Conservation (phyloP, 2,888 invertebrate species). For the Mayetiola destructor region DNA sequence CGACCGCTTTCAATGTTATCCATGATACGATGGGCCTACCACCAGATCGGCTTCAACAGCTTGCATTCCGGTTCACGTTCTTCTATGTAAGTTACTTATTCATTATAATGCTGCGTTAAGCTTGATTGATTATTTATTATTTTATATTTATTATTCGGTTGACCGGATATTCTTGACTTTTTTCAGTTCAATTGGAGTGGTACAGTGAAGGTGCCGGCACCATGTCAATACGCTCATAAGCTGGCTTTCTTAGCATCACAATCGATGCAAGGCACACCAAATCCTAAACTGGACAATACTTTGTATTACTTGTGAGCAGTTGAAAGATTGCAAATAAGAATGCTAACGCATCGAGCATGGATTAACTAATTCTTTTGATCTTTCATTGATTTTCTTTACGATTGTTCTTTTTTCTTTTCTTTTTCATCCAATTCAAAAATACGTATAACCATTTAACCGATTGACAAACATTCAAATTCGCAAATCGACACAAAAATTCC, state of each 20-base stretch:
- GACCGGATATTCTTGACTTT: constrained; percentile 74
- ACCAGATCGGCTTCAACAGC: constrained; percentile 62
- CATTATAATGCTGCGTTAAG: constrained; percentile 45
- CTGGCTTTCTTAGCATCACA: constrained; percentile 79
- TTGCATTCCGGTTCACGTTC: constrained; percentile 77
- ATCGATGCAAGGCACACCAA: constrained; percentile 52
- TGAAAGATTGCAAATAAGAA: too few species aligned
- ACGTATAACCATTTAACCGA: too few species aligned
- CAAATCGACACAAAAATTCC: too few species aligned
- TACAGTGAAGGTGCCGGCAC: constrained; percentile 74
- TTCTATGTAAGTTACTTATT: constrained; percentile 52
- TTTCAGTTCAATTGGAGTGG: constrained; percentile 87
- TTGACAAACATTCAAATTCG: too few species aligned
- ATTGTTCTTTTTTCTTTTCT: too few species aligned
- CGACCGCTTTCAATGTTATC: constrained; percentile 80
- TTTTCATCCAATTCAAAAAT: too few species aligned
- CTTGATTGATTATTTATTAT: too few species aligned
- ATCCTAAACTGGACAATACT: constrained; percentile 39
- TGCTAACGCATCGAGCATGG: too few species aligned
- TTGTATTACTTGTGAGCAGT: constrained; percentile 47
- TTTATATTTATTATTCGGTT: too few species aligned
- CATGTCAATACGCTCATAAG: constrained; percentile 91
- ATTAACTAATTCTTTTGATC: too few species aligned
- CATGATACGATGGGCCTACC: constrained; percentile 51
- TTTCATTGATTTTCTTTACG: too few species aligned